These are phyloP conservation scores for Achatina immaculata DNA, from an alignment of 1,140 invertebrate genomes.

Conservation along the genomic window DNA sequence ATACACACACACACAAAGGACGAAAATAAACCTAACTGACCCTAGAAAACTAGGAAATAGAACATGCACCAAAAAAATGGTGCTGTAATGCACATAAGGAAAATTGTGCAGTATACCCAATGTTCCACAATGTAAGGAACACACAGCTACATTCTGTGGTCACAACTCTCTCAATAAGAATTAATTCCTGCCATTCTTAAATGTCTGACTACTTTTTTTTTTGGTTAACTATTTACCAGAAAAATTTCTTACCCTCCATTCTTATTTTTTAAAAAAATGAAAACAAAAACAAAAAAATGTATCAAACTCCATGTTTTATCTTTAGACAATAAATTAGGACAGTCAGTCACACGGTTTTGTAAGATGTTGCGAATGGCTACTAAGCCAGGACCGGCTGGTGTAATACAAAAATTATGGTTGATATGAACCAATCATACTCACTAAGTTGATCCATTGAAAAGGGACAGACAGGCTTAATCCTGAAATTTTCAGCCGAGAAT, in stretches of 20 bases:
- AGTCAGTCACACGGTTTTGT: slow-evolving; percentile 34
- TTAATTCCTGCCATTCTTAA: not conserved
- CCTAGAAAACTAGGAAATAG: slow-evolving; percentile 12
- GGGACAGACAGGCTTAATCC: slow-evolving; percentile 40
- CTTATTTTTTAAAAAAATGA: too few species aligned
- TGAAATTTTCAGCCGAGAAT: slow-evolving; percentile 44
- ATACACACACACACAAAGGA: not conserved
- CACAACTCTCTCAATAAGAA: not conserved
- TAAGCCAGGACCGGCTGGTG: slow-evolving; percentile 42
- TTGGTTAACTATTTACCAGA: not conserved
- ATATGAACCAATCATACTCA: slow-evolving; percentile 44
- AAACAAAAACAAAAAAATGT: not conserved
- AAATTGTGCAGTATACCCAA: too few species aligned
- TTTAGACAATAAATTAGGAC: slow-evolving; percentile 8
- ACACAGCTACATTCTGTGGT: not conserved
- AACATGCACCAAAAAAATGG: slow-evolving; percentile 12
- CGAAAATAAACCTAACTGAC: not conserved
- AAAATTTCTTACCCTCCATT: not conserved
- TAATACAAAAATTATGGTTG: slow-evolving; percentile 44
- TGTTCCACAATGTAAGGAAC: not conserved
- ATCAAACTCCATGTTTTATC: not conserved
- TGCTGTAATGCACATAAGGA: not conserved
- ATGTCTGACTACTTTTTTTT: too few species aligned
- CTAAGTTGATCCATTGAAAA: slow-evolving; percentile 43
- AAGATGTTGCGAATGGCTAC: slow-evolving; percentile 39